These are phyloP conservation scores for Oscheius onirici DNA, from an alignment of 2,888 invertebrate genomes.

Conservation along the genomic window DNA sequence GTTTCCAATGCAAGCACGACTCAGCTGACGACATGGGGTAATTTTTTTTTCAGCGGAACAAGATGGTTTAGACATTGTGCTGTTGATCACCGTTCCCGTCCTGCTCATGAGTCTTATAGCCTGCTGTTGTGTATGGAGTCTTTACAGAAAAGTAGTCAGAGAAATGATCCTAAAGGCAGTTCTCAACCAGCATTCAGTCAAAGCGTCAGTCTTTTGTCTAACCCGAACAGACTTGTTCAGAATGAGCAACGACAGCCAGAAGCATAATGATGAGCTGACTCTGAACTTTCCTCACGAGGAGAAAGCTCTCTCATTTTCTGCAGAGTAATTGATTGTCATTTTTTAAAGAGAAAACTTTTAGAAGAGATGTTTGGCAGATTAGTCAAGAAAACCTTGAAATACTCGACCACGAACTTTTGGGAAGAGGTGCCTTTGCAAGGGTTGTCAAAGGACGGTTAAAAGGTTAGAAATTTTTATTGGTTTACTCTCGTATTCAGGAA, in stretches of 20 bases:
- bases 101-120: not conserved
- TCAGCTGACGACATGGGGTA: no score
- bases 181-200: constrained; percentile 4
- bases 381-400: constrained; percentile 44
- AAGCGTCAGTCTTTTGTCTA: not conserved
- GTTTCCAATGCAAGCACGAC: no score
- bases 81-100: constrained; percentile 4
- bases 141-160: constrained; percentile 14
- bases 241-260: not conserved
- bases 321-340: not conserved
- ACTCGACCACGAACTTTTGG: constrained; percentile 53
- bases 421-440: constrained; percentile 62
- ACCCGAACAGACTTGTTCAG: not conserved
- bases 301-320: not conserved
- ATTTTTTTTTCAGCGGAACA: not conserved
- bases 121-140: constrained; percentile 18
- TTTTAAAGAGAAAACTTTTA: constrained; percentile 27
- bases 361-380: constrained; percentile 59
- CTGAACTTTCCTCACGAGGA: not conserved
- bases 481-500: constrained; percentile 5
- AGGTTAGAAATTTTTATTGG: constrained; percentile 32
- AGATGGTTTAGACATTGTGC: constrained; percentile 5
- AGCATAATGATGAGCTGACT: not conserved
- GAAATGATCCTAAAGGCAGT: constrained; percentile 1
- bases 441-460: constrained; percentile 59